These are phyloP conservation scores for Meandrusa payeni DNA, from an alignment of 2,888 invertebrate genomes.

Conservation along the genomic window DNA sequence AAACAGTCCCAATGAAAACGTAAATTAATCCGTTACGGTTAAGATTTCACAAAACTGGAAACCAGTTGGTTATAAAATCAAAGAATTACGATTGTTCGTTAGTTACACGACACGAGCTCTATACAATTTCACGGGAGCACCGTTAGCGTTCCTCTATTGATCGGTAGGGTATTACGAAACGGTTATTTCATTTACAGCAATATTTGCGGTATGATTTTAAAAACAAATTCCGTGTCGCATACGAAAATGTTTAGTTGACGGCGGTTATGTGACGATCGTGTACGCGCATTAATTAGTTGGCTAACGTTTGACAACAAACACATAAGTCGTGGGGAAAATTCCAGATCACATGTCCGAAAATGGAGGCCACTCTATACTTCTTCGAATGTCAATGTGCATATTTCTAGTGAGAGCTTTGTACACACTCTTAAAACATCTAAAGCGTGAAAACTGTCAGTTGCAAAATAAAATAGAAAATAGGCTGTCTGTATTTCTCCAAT, in stretches of 20 bases:
- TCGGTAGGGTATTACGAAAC: slow-evolving; percentile 35
- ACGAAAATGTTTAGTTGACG: slow-evolving; percentile 54
- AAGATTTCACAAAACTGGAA: slow-evolving; percentile 1
- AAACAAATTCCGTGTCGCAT: slow-evolving; percentile 53
- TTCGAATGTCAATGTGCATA: slow-evolving; percentile 33
- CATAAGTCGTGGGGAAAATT: slow-evolving; percentile 47
- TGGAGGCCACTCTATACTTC: slow-evolving; percentile 25
- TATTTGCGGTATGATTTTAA: slow-evolving; percentile 62
- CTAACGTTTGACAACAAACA: slow-evolving; percentile 48
- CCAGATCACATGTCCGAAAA: slow-evolving; percentile 44
- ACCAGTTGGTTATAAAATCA: slow-evolving; percentile 1
- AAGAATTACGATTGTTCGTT: background rate
- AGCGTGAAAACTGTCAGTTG: too few relatives aligned
- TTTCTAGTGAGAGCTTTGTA: too few relatives aligned
- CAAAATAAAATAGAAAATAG: too few relatives aligned
- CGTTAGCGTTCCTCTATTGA: slow-evolving; percentile 11
- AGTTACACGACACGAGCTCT: background rate
- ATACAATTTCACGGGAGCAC: slow-evolving; percentile 2
- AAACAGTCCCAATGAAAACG: background rate
- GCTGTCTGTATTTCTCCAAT: too few relatives aligned
- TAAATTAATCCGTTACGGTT: background rate
- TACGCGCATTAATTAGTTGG: slow-evolving; percentile 66
- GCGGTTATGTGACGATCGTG: slow-evolving; percentile 51
- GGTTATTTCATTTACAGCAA: slow-evolving; percentile 36
- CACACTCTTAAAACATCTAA: too few relatives aligned